These are phyloP conservation scores for Onychostruthus taczanowskii DNA, from an alignment of 2,113 vertebrate species.

Conservation along the genomic window DNA sequence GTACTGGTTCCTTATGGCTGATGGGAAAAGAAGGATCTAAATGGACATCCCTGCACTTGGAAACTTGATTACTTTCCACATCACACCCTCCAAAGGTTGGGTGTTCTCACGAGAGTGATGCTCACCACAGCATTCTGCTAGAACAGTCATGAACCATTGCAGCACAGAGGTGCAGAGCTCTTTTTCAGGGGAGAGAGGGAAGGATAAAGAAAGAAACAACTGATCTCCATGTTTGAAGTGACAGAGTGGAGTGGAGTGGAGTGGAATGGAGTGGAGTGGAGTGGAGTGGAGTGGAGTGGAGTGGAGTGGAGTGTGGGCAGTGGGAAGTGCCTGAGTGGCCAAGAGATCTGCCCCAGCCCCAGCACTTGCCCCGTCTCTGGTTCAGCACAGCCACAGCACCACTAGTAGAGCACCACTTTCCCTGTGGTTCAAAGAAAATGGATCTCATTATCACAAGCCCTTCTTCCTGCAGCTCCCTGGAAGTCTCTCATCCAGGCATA, in stretches of 20 bases:
- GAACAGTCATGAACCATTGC: fast-evolving
- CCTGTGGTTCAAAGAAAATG: not conserved
- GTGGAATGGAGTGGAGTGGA: too few relatives aligned
- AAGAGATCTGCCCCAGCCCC: not conserved
- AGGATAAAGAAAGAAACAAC: not conserved
- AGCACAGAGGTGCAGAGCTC: not conserved
- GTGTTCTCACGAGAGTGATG: not conserved
- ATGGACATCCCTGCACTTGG: fast-evolving
- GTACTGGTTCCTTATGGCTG: not conserved
- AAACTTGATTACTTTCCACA: not conserved
- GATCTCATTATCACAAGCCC: not conserved
- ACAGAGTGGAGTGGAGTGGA: not conserved
- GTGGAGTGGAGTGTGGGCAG: not conserved
- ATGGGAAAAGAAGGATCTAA: not conserved
- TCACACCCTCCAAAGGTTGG: not conserved
- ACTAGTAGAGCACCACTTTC: not conserved
- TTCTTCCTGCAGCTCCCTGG: not conserved
- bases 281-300: not conserved
- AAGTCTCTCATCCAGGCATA: not conserved
- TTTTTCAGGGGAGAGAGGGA: not conserved
- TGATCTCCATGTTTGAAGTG: fast-evolving
- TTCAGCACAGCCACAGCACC: not conserved
- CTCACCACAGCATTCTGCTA: not conserved
- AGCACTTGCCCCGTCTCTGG: not conserved
- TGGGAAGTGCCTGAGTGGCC: not conserved